These are phyloP conservation scores for Galbula dea DNA, from an alignment of 2,113 vertebrate species.

Conservation along the genomic window DNA sequence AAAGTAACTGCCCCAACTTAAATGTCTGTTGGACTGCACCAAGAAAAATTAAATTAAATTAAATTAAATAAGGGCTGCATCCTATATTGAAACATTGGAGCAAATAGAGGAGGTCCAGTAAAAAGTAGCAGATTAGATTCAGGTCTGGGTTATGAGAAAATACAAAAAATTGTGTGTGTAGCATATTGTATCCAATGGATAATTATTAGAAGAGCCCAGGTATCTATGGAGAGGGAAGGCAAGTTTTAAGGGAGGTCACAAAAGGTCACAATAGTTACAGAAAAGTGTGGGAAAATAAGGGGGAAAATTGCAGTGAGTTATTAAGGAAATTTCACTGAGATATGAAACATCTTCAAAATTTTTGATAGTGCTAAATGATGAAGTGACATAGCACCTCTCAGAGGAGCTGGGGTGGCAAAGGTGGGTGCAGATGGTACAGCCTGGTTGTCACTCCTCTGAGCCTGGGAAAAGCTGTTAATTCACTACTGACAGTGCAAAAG, in stretches of 20 bases:
- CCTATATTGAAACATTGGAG: not conserved
- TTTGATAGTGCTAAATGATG: not conserved
- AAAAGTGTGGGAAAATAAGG: not conserved
- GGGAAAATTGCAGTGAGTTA: not conserved
- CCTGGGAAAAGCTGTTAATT: not conserved
- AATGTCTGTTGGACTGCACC: not conserved
- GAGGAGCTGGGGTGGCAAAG: not conserved
- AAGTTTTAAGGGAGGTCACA: not conserved
- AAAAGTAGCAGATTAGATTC: not conserved
- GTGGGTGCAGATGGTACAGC: not conserved
- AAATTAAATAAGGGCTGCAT: not conserved
- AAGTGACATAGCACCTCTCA: not conserved
- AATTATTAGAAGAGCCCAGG: not conserved
- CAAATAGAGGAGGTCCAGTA: not conserved
- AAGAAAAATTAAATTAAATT: not conserved
- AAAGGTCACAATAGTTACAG: not conserved
- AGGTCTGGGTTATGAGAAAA: not conserved
- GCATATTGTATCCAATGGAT: not conserved
- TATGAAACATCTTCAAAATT: not conserved
- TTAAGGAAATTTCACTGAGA: not conserved
- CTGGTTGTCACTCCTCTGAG: rapidly evolving
- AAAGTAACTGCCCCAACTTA: not conserved
- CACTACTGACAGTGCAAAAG: not conserved
- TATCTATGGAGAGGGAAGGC: not conserved
- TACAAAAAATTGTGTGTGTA: not conserved